A percentile compares a stretch with the other conserved stretches of the same genome.
Evolutionary conservation across 2,113 vertebrate species (phyloP).

Genomic region (Hiodon tergisus): DNA sequence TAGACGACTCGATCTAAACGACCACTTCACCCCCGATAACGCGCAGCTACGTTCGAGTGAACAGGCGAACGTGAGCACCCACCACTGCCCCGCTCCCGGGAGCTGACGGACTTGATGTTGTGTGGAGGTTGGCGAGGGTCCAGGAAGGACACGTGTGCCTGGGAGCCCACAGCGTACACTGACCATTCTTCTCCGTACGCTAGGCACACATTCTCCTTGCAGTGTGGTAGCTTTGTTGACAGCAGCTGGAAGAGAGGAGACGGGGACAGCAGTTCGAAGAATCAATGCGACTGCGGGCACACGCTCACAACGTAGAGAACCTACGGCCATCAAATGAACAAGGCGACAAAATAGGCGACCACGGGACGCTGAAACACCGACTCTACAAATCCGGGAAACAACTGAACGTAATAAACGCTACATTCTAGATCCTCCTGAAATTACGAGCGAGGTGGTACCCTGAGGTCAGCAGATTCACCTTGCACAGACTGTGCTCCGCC

Average conservation of each 20-base stretch:
- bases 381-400: not conserved
- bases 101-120: constrained; percentile 85
- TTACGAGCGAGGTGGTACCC: not conserved
- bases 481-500: constrained; percentile 82
- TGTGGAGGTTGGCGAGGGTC: constrained; percentile 87
- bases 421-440: not conserved
- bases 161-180: constrained; percentile 93
- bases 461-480: constrained; percentile 61
- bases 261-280: not conserved
- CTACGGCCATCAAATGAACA: not conserved
- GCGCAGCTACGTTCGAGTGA: not conserved
- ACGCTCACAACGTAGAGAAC: not conserved
- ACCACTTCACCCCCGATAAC: not conserved
- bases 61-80: constrained; percentile 37
- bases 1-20: no score
- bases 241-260: constrained; percentile 67
- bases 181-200: constrained; percentile 96
- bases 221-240: constrained; percentile 91
- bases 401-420: no score
- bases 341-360: not conserved
- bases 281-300: constrained; percentile 5
- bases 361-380: not conserved
- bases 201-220: constrained; percentile 95
- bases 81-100: constrained; percentile 91
- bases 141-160: constrained; percentile 94